phyloP scores from a whole-genome alignment of 53 echinoderm and acorn worm genomes.

The Holothuria scabra region DNA sequence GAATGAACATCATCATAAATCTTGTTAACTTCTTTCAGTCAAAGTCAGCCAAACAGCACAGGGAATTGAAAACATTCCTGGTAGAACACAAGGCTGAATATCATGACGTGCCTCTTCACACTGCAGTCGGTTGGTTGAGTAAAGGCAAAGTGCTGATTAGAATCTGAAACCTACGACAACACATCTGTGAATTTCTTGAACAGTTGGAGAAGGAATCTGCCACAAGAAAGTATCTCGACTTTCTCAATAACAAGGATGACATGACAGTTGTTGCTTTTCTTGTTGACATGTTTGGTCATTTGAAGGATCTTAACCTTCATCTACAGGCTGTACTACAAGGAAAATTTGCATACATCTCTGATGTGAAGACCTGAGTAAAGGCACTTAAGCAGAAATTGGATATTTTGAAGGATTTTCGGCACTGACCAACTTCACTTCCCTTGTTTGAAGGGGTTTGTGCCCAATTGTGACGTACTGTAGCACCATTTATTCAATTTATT shows the following conservation, averaged over 20 bases:
- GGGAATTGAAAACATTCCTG: constrained; percentile 34
- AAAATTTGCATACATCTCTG: constrained; percentile 5
- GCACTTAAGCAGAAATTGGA: too few species aligned
- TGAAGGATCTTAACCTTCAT: constrained; percentile 26
- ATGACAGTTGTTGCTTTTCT: constrained; percentile 30
- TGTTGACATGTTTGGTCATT: constrained; percentile 19
- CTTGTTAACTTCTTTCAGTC: constrained; percentile 40
- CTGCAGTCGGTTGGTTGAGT: constrained; percentile 46
- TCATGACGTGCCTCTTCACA: constrained; percentile 40
- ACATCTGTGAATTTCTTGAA: constrained; percentile 6
- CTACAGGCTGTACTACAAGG: too few species aligned
- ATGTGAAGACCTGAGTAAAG: background rate
- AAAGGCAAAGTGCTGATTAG: constrained; percentile 39
- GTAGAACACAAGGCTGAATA: constrained; percentile 36
- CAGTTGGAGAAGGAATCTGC: constrained; percentile 4
- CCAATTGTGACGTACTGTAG: too few species aligned
- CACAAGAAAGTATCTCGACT: constrained; percentile 32
- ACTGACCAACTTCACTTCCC: too few species aligned
- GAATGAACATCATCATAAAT: constrained; percentile 15
- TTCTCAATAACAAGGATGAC: constrained; percentile 7
- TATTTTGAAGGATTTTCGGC: too few species aligned
- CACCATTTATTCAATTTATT: too few species aligned
- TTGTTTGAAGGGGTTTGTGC: too few species aligned
- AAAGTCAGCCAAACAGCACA: constrained; percentile 46
- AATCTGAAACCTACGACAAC: constrained; percentile 20